Percentiles rank a stretch among this genome's conserved stretches.
Evolutionary conservation across 2,888 invertebrate species (phyloP).

Genomic region (Apodemia zela): DNA sequence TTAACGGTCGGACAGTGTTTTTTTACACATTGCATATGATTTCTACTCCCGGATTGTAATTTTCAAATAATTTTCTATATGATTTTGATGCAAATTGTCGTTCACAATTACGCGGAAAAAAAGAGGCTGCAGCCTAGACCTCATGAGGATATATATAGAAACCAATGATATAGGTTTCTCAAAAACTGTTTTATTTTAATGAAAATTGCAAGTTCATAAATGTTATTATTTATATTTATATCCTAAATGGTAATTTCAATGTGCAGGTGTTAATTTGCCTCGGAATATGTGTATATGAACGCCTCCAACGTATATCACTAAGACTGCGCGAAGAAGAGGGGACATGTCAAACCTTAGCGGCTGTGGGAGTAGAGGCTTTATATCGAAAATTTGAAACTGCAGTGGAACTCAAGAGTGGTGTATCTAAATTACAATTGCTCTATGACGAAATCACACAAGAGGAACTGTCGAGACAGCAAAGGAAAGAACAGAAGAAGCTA

Average conservation of each 20-base stretch:
- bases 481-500: slow-evolving; percentile 93
- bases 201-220: too few species aligned
- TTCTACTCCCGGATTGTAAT: too few species aligned
- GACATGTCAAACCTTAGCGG: slow-evolving; percentile 95
- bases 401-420: slow-evolving; percentile 92
- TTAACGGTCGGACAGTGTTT: too few species aligned
- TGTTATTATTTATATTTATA: too few species aligned
- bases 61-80: too few species aligned
- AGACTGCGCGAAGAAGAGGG: slow-evolving; percentile 94
- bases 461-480: slow-evolving; percentile 90
- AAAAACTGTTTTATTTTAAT: too few species aligned
- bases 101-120: too few species aligned
- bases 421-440: slow-evolving; percentile 92
- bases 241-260: neutral
- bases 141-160: too few species aligned
- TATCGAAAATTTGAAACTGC: slow-evolving; percentile 94
- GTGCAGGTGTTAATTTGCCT: slow-evolving; percentile 91
- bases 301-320: slow-evolving; percentile 92
- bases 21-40: too few species aligned
- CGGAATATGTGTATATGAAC: slow-evolving; percentile 95
- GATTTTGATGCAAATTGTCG: too few species aligned
- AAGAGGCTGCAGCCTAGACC: too few species aligned
- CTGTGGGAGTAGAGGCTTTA: slow-evolving; percentile 92
- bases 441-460: slow-evolving; percentile 94
- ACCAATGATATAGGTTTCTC: too few species aligned